Percentiles rank a stretch among this genome's conserved stretches.
These are phyloP conservation scores for Ochropacha duplaris DNA, from an alignment of 2,888 invertebrate genomes.

Conservation along the genomic window DNA sequence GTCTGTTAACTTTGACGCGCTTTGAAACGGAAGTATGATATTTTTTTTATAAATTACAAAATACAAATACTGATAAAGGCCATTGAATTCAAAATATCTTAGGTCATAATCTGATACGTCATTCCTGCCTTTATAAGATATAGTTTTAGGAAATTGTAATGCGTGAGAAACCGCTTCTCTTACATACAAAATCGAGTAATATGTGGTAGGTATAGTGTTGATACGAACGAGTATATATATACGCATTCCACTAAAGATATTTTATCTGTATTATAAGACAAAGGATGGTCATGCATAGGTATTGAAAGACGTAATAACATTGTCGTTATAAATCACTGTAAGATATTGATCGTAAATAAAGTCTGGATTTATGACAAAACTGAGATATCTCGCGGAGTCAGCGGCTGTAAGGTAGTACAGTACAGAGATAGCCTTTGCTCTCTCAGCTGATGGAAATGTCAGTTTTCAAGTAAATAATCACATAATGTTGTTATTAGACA, in stretches of 20 bases:
- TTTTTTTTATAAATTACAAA: neutral
- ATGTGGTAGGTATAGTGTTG: neutral
- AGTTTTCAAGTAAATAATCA: conserved; percentile 49
- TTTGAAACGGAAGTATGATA: neutral
- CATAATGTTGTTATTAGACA: conserved; percentile 36
- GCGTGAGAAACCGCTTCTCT: neutral
- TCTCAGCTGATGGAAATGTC: conserved; percentile 53
- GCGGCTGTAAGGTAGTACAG: conserved; percentile 32
- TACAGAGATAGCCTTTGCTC: conserved; percentile 58
- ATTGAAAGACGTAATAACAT: conserved; percentile 57
- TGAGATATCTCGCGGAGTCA: conserved; percentile 54
- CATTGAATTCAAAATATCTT: too few species aligned
- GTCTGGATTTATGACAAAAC: conserved; percentile 70
- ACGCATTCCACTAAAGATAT: neutral
- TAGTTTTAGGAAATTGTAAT: neutral
- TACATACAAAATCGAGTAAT: too few species aligned
- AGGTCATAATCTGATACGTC: too few species aligned
- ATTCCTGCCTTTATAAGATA: neutral
- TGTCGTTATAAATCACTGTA: conserved; percentile 66
- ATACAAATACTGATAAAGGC: too few species aligned
- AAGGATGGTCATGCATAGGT: conserved; percentile 40
- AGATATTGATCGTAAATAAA: conserved; percentile 75
- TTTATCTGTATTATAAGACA: conserved; percentile 30
- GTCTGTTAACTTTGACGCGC: too few species aligned
- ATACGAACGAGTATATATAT: neutral